Evolutionary conservation across 1,140 invertebrate genomes (phyloP), one percentile per base, ranked within the genome.

Genomic region (Agrilus planipennis): DNA sequence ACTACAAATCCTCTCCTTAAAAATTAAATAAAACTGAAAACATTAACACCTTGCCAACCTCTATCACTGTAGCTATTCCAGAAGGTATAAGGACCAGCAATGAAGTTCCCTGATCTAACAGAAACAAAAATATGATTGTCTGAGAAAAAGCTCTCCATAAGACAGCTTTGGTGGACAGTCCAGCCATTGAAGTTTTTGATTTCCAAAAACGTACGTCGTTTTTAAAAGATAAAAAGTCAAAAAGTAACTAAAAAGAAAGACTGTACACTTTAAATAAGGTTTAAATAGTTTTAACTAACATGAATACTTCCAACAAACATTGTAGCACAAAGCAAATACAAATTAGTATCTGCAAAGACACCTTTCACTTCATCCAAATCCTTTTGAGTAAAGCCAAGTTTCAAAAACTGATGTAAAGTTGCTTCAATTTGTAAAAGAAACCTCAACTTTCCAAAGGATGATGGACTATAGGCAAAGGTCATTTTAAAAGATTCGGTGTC

Each of bases 201-300:
- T 78, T 75, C 94, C 95, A 99, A 61, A 96, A 99, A 47, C 73
- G 78, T 3, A 99, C 86, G 53, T 99, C 94, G 65, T 95, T 97
- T 73, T 97, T 98, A 54, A 99, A 96, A 2, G 94, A 90, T 31
- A 99, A 65, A 54, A 97, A 90, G 60, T 99, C 94, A 60, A 99
- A 92, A 7, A 97, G 67, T 36, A 97, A 60, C 90, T 95, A 65
- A 32, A 77, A 77, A 45, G 15, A 6, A 4, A 14, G 12, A 6
- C 9, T 31, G 7, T 31, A 11, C 9, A 6, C 5, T 9, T 31
- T 27, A 6, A 16, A 10, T 31, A 11, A 31, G 4, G 9, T 4
- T 6, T 12, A 31, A 22, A 49, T 56, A 36, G 37, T 45, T 30
- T 34, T 3, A 19, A 75, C 85, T 79, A 73, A 95, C 90, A 78